Evolutionary conservation across 2,888 invertebrate species (phyloP).

Genomic region (Phanerotoma sp.): DNA sequence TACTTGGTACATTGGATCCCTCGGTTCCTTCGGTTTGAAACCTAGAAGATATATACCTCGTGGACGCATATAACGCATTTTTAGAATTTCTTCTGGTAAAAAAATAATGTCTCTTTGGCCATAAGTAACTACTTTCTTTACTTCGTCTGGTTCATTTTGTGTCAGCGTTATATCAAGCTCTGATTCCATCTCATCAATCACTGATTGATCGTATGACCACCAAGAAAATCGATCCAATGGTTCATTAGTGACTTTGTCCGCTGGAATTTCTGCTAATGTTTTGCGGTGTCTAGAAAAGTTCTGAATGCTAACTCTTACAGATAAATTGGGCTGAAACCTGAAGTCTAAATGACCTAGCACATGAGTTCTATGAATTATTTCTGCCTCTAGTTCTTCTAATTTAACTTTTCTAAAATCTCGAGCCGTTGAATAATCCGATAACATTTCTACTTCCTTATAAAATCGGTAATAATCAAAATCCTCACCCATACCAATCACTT

Average conservation of each 20-base stretch:
- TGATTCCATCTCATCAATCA: neutral
- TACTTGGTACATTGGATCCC: conserved; percentile 1
- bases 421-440: neutral
- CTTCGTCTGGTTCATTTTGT: neutral
- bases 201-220: neutral
- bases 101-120: conserved; percentile 4
- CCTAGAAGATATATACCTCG: conserved; percentile 13
- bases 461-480: conserved; percentile 9
- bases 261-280: neutral
- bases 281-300: neutral
- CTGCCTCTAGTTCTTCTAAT: conserved; percentile 5
- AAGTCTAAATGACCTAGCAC: conserved; percentile 5
- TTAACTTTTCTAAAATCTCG: neutral
- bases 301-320: conserved; percentile 9
- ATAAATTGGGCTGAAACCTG: neutral
- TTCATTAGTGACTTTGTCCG: conserved; percentile 16
- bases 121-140: neutral
- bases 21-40: neutral
- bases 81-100: neutral
- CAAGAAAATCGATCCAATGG: conserved; percentile 3
- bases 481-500: conserved; percentile 11
- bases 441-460: conserved; percentile 16
- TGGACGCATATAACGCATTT: neutral
- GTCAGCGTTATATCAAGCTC: neutral
- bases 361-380: neutral